Base-by-base conservation (phyloP, 2,888 invertebrate species). In the Xanthia icteritia region DNA sequence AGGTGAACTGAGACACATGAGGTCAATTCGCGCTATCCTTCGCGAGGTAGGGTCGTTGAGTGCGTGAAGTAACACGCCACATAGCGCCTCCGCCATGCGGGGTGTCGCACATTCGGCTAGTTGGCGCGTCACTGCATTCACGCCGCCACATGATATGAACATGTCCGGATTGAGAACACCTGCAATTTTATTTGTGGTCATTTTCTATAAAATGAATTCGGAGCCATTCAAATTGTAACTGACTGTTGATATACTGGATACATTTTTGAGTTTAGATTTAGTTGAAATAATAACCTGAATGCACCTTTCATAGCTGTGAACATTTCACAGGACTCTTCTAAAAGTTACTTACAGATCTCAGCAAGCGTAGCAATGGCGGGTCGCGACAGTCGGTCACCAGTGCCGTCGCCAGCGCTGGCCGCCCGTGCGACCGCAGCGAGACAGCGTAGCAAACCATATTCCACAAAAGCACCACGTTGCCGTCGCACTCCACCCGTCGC, bases 351-450 rank as follows among this genome's bases (percentile, higher is more conserved):
- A 98, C 98, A 98, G 90, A 99, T 97, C 96, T 99, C 99, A 88
- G 99, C 98, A 20, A 99, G 96, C 13, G 98, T 98, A 48, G 99
- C 99, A 76, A 99, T 97, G 89, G 98, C 99, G 20, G 98, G 98
- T 82, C 99, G 97, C 65, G 99, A 97, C 92, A 99, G 97, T 81
- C 98, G 97, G 93, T 99, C 99, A 81, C 98, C 98, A 3, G 94
- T 91, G 58, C 95, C 95, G 86, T 98, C 98, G 86, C 98, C 98
- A 11, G 98, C 97, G 45, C 98, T 98, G 89, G 98, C 98, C 0
- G 96, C 98, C 94, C 88, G 98, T 97, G 94, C 98, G 72, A 99
- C 97, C 15, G 99, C 98, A 48, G 99, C 97, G 77, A 99, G 95
- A 84, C 98, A 98, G 80, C 98, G 97, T 67, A 98, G 97, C 84